phyloP scores from a whole-genome alignment of 2,888 invertebrate genomes.

The Polydrusus pterygomalis region DNA sequence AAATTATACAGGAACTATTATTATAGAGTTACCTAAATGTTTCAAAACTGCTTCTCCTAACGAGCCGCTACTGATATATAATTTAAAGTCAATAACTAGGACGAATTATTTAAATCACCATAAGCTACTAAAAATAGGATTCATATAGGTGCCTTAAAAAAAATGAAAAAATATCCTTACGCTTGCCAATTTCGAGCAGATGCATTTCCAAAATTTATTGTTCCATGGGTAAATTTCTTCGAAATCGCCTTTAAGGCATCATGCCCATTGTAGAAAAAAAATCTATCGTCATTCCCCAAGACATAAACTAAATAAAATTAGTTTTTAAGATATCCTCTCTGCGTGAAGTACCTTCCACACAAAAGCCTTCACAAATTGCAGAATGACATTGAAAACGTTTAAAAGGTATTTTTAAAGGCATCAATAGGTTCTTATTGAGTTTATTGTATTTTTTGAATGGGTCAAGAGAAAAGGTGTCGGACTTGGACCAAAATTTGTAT shows the following conservation, averaged over 20 bases:
- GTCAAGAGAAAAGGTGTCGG: slow-evolving; percentile 54
- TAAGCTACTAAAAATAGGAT: too few species aligned
- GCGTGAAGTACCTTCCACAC: slow-evolving; percentile 49
- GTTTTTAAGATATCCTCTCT: slow-evolving; percentile 54
- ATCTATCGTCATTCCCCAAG: slow-evolving; percentile 45
- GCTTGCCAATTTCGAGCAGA: slow-evolving; percentile 35
- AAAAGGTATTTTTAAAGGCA: slow-evolving; percentile 52
- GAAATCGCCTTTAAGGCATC: slow-evolving; percentile 35
- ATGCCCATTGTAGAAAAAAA: slow-evolving; percentile 43
- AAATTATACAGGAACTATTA: too few species aligned
- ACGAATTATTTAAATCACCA: too few species aligned
- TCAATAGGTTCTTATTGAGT: slow-evolving; percentile 50
- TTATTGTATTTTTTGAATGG: slow-evolving; percentile 48
- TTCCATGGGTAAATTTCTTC: slow-evolving; percentile 22
- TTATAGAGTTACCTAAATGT: too few species aligned
- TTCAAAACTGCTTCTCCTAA: too few species aligned
- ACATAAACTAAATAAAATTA: slow-evolving; percentile 56
- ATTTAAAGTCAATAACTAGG: too few species aligned
- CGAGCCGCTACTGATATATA: too few species aligned
- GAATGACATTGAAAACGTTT: slow-evolving; percentile 48
- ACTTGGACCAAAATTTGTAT: slow-evolving; percentile 48
- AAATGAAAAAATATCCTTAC: too few species aligned
- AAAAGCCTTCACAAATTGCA: slow-evolving; percentile 55
- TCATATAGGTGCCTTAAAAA: too few species aligned
- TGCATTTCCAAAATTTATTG: slow-evolving; percentile 34